Evolutionary conservation across 2,113 vertebrate genomes (phyloP).

Genomic region (Grallaria varia): DNA sequence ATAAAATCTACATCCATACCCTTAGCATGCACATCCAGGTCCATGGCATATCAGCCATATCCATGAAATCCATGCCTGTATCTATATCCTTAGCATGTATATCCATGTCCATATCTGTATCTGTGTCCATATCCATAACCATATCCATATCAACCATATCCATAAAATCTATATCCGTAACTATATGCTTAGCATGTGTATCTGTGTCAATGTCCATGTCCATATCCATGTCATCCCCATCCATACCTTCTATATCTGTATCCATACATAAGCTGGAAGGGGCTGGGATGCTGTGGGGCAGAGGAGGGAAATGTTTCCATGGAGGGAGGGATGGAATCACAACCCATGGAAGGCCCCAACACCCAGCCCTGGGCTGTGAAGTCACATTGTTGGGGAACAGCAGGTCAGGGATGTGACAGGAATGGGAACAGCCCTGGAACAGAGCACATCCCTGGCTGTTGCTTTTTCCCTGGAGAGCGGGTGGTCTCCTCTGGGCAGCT

Average conservation of each 20-base stretch:
- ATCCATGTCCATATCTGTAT: neutral
- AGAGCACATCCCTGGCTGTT: neutral
- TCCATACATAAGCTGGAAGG: neutral
- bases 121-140: neutral
- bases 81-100: neutral
- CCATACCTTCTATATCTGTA: rapidly evolving
- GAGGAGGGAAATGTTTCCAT: neutral
- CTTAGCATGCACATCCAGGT: too few relatives aligned
- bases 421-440: neutral
- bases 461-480: neutral
- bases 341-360: neutral
- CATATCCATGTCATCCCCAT: neutral
- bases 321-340: neutral
- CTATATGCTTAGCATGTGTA: too few relatives aligned
- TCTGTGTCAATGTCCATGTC: neutral
- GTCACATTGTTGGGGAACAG: neutral
- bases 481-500: neutral
- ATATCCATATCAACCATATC: neutral
- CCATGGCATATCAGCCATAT: too few relatives aligned
- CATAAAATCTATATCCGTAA: too few relatives aligned
- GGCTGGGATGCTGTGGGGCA: too few relatives aligned
- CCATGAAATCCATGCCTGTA: neutral
- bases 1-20: neutral
- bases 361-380: neutral
- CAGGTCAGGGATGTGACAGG: neutral